These are phyloP conservation scores for Antheraea mylitta DNA, from an alignment of 1,140 invertebrate genomes.

Conservation along the genomic window DNA sequence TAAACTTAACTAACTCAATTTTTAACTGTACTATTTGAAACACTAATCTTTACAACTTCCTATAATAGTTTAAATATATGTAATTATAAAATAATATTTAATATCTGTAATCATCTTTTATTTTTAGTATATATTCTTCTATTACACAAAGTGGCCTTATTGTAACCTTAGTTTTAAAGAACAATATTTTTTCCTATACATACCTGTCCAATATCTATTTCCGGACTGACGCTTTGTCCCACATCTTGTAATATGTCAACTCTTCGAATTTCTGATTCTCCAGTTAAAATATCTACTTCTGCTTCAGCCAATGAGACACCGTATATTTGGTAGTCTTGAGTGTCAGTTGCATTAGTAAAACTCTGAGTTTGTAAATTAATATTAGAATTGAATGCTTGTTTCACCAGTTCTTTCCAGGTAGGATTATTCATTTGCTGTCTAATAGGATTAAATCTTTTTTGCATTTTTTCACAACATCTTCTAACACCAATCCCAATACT, in stretches of 20 bases:
- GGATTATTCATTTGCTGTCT: constrained; percentile 75
- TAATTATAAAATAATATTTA: no score
- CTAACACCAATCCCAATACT: constrained; percentile 25
- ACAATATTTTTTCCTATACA: no score
- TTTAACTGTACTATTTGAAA: no score
- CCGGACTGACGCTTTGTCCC: constrained; percentile 86
- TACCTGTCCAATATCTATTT: constrained; percentile 90
- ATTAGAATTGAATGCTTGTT: constrained; percentile 71
- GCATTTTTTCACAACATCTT: constrained; percentile 52
- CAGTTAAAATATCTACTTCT: constrained; percentile 89
- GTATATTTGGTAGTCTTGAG: constrained; percentile 80
- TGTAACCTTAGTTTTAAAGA: no score
- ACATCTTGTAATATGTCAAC: constrained; percentile 88
- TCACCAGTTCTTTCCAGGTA: constrained; percentile 81
- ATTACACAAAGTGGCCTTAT: no score
- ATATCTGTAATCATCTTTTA: no score
- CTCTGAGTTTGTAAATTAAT: constrained; percentile 80
- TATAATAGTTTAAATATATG: no score
- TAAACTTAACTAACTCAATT: no score
- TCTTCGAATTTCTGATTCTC: constrained; percentile 82
- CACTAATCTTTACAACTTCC: no score
- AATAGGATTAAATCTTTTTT: constrained; percentile 80
- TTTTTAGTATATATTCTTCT: no score
- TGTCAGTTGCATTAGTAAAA: constrained; percentile 76
- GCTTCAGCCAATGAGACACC: constrained; percentile 83